Base-by-base conservation (phyloP, 2,888 invertebrate genomes). In the Drosophila ochracea region DNA sequence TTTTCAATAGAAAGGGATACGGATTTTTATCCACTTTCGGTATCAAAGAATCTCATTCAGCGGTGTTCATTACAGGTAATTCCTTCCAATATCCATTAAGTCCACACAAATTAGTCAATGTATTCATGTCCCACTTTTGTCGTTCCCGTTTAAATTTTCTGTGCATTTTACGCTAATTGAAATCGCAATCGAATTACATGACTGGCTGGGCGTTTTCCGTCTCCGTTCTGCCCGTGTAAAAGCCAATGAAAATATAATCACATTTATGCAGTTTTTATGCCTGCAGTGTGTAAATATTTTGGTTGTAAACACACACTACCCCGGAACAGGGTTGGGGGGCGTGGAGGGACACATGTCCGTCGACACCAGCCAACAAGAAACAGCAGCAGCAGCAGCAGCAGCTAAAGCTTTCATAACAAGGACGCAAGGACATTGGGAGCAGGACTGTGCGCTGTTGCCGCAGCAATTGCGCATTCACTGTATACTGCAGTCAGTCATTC, bases 261-360 rank as follows among this genome's bases (percentile, higher is more conserved):
- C 91, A 88, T 90, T 88, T 89, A 89, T 88, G 87, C 89, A 89
- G 84, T 90, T 88, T 91, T 88, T 88, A 90, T 87, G 90, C 89
- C 89, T 80, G 86, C 83, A 86, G 83, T 89, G 91, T 91, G 91
- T 90, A 89, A 89, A 89, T 90, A 91, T 89, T 89, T 80, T 84
- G 72, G 81, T 63, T 82, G 86, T 82, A 82, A 79, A 86, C 78
- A 86, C 80, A 72, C 64, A 68, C 52, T 65, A 50, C 7, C 25
- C 13, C 59, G 39, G 58, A 64, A 25, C 53, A 57, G 10, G 28
- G 28, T 19, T 39, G 61, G 4, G 25, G 25, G 16, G 16, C 21
- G 25, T 33, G 55, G 33, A 19, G 50, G 65, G 54, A 37, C 59
- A 31, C 64, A 73, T 73, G 73, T 65, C 73, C 66, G 39, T 73